A percentile compares a stretch with the other conserved stretches of the same genome.
Conservation (phyloP, 2,888 invertebrate genomes). For the Eulithis prunata region DNA sequence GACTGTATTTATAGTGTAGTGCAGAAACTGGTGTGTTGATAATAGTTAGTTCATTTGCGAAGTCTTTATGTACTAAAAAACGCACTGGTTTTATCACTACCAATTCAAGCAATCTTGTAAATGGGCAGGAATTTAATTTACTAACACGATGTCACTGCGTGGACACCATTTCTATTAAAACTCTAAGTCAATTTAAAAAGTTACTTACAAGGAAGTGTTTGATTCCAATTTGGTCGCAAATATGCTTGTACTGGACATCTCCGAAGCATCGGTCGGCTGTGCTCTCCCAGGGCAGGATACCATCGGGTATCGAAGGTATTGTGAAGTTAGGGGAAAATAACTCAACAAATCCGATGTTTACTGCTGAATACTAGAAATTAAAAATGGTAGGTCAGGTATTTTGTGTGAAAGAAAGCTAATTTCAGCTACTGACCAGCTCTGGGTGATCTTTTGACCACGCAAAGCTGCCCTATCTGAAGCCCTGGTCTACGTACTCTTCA, state of each 20-base stretch:
- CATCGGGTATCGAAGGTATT: neutral
- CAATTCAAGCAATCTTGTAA: no score
- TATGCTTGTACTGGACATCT: conserved; percentile 7
- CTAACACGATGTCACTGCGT: no score
- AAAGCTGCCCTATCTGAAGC: no score
- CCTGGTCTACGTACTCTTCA: no score
- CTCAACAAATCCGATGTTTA: conserved; percentile 10
- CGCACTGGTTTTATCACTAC: no score
- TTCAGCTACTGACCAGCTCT: no score
- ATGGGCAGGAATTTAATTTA: no score
- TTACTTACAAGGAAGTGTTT: conserved; percentile 12
- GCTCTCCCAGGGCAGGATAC: neutral
- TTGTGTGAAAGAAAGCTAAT: no score
- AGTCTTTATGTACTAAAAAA: no score
- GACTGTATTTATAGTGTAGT: neutral
- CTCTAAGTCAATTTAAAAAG: neutral
- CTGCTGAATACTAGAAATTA: conserved; percentile 1
- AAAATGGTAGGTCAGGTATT: neutral
- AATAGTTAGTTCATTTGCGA: no score
- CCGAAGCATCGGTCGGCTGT: conserved; percentile 19
- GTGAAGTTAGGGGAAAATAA: conserved; percentile 11
- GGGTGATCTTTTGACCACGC: no score
- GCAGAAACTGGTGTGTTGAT: no score
- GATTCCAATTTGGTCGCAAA: conserved; percentile 17
- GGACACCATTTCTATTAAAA: neutral